These are phyloP conservation scores for Simalia tracyae DNA, from an alignment of 2,797 vertebrate genomes.

Conservation along the genomic window DNA sequence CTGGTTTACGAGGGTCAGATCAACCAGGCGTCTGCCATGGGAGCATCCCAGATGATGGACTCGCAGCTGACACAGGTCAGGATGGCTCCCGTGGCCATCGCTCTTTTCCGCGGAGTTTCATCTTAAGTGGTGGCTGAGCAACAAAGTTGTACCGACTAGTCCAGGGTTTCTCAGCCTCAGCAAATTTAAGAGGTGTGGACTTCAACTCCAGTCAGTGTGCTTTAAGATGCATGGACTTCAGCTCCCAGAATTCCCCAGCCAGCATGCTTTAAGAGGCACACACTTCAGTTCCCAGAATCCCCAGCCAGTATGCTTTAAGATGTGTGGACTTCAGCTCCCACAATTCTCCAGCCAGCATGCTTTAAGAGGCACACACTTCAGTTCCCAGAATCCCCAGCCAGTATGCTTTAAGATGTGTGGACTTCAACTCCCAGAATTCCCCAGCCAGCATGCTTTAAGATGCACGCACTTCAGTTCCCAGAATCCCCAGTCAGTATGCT, in stretches of 20 bases:
- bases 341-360: too few species aligned
- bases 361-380: too few species aligned
- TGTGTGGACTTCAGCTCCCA: too few species aligned
- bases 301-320: neutral
- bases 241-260: too few species aligned
- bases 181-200: neutral
- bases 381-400: too few species aligned
- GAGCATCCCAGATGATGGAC: slow-evolving; percentile 96
- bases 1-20: slow-evolving; percentile 92
- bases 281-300: neutral
- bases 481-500: neutral
- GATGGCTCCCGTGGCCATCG: neutral
- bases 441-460: too few species aligned
- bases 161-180: neutral
- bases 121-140: neutral
- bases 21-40: slow-evolving; percentile 88
- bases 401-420: neutral
- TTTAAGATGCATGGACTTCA: neutral
- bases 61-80: slow-evolving; percentile 96
- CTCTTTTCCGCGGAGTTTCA: too few species aligned
- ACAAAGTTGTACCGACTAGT: neutral
- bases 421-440: too few species aligned
- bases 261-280: neutral
- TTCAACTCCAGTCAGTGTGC: neutral
- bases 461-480: neutral